Percentiles rank a stretch among this genome's conserved stretches.
These are phyloP conservation scores for Forbesichthys papilliferus DNA, from an alignment of 2,113 vertebrate genomes.

Conservation along the genomic window DNA sequence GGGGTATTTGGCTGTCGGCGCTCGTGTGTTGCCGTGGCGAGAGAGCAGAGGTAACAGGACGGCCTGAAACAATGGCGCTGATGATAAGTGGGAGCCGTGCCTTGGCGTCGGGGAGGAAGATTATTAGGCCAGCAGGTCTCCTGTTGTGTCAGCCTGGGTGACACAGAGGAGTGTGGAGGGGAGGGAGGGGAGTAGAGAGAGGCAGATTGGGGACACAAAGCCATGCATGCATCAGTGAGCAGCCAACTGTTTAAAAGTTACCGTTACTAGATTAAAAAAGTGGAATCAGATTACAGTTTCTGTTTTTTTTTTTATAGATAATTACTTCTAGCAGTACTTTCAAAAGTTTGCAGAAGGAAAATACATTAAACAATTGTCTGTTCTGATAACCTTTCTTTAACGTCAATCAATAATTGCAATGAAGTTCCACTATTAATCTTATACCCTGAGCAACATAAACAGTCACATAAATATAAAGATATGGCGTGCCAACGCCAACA, in stretches of 20 bases:
- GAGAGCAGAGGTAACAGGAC: constrained; percentile 67
- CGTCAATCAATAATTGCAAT: too few relatives aligned
- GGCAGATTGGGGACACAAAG: constrained; percentile 68
- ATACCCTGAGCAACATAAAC: too few relatives aligned
- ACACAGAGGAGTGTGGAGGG: constrained; percentile 37
- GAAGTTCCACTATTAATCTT: too few relatives aligned
- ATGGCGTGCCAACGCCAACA: too few relatives aligned
- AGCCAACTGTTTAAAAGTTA: constrained; percentile 74
- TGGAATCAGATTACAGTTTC: too few relatives aligned
- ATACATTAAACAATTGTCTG: too few relatives aligned
- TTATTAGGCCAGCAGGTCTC: constrained; percentile 64
- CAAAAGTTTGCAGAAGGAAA: too few relatives aligned
- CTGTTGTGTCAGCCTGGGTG: constrained; percentile 52
- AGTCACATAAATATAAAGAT: too few relatives aligned
- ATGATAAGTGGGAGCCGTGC: constrained; percentile 71
- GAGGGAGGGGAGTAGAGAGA: constrained; percentile 51
- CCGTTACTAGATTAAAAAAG: too few relatives aligned
- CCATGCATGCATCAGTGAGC: constrained; percentile 59
- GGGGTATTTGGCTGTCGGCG: neutral
- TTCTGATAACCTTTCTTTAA: too few relatives aligned
- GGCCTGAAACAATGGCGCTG: constrained; percentile 72
- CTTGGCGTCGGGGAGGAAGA: constrained; percentile 61
- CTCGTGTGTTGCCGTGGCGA: constrained; percentile 65
- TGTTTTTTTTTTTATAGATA: too few relatives aligned
- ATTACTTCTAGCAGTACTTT: too few relatives aligned